A percentile compares a stretch with the other conserved stretches of the same genome.
phyloP scores from a whole-genome alignment of 2,888 invertebrate genomes.

The Plusia festucae region DNA sequence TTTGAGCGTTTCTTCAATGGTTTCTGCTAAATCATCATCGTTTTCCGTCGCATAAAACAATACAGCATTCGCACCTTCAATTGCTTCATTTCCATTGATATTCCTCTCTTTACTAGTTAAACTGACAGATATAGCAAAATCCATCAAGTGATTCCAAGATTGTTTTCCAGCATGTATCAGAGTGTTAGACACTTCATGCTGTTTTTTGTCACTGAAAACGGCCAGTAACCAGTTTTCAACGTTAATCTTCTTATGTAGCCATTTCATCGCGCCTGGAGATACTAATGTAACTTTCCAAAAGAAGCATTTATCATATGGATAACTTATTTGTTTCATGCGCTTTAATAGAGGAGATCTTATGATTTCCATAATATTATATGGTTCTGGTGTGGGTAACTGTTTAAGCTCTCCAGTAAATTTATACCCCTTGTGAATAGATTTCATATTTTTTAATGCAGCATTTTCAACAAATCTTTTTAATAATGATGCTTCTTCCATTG shows the following conservation, averaged over 20 bases:
- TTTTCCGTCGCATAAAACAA: conserved; percentile 77
- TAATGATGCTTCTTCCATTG: conserved; percentile 74
- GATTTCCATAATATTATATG: conserved; percentile 82
- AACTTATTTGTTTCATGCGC: conserved; percentile 85
- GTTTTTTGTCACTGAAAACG: conserved; percentile 81
- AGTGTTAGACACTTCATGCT: conserved; percentile 73
- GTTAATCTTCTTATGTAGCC: conserved; percentile 80
- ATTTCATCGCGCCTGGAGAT: conserved; percentile 85
- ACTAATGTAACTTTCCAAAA: conserved; percentile 91
- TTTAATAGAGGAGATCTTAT: conserved; percentile 81
- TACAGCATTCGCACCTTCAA: conserved; percentile 83
- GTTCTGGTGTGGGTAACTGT: conserved; percentile 70
- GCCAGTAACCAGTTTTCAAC: conserved; percentile 84
- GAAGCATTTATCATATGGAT: conserved; percentile 80
- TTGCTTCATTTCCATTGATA: conserved; percentile 69
- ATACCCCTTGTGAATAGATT: conserved; percentile 80
- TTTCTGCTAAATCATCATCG: conserved; percentile 65
- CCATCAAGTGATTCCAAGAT: conserved; percentile 85
- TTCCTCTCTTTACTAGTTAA: conserved; percentile 68
- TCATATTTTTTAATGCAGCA: conserved; percentile 78
- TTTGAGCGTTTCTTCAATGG: conserved; percentile 73
- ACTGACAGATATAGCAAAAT: conserved; percentile 84
- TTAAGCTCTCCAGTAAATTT: conserved; percentile 78
- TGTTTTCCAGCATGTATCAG: conserved; percentile 80
- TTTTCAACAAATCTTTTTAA: conserved; percentile 75